These are phyloP conservation scores for Ganaspis brasiliensis DNA, from an alignment of 2,888 invertebrate species.

Conservation along the genomic window DNA sequence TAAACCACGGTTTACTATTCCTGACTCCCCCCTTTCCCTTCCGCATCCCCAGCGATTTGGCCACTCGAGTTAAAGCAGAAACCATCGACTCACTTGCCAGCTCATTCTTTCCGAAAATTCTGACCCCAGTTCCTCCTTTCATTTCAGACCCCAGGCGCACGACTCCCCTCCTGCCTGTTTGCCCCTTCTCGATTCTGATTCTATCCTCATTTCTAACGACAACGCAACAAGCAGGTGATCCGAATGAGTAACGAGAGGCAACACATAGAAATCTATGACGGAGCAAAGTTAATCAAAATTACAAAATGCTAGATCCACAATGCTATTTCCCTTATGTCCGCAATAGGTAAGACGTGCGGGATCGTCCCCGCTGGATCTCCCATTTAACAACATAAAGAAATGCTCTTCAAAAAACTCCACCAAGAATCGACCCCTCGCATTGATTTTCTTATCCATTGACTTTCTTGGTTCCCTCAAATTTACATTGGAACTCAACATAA, in stretches of 20 bases:
- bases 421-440: background rate
- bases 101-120: background rate
- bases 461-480: slow-evolving; percentile 10
- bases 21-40: background rate
- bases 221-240: slow-evolving; percentile 23
- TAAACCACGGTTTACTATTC: slow-evolving; percentile 27
- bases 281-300: background rate
- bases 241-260: background rate
- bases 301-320: slow-evolving; percentile 38
- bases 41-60: background rate
- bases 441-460: background rate
- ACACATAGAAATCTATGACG: background rate
- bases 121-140: background rate
- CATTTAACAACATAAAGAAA: slow-evolving; percentile 29
- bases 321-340: slow-evolving; percentile 2
- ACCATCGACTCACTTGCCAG: background rate
- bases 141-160: background rate
- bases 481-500: background rate
- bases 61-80: background rate
- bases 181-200: background rate
- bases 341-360: slow-evolving; percentile 27
- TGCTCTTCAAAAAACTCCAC: slow-evolving; percentile 20
- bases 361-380: slow-evolving; percentile 15
- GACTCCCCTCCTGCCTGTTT: background rate
- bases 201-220: background rate